Conservation (phyloP, 2,888 invertebrate species). For the Eilema griseolum region DNA sequence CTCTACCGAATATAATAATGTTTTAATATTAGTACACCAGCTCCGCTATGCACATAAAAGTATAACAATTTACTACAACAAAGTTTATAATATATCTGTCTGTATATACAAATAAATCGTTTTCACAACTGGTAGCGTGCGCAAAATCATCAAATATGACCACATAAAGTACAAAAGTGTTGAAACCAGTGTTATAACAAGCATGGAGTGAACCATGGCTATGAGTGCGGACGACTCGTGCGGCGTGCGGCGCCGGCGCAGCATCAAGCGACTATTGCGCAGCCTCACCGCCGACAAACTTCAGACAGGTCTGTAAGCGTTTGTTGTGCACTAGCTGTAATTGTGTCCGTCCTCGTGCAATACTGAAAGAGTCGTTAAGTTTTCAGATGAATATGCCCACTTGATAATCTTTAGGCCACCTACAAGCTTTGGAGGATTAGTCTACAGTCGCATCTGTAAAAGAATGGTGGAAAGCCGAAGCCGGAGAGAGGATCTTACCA, state of each 20-base stretch:
- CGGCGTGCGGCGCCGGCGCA: conserved; percentile 81
- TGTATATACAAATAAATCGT: conserved; percentile 1
- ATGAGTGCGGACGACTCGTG: conserved; percentile 75
- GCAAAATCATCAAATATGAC: conserved; percentile 17
- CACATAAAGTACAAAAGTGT: conserved; percentile 29
- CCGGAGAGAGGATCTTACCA: no score
- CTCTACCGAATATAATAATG: not conserved
- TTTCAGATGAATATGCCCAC: not conserved
- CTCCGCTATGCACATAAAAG: not conserved
- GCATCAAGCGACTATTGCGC: conserved; percentile 82
- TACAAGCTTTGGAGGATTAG: no score
- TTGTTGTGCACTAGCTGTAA: not conserved
- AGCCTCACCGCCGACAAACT: conserved; percentile 83
- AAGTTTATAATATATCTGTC: not conserved
- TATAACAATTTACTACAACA: not conserved
- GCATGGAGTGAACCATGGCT: conserved; percentile 32
- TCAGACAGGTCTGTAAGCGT: conserved; percentile 70
- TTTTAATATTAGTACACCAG: not conserved
- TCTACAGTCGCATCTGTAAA: no score
- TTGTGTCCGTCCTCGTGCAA: not conserved
- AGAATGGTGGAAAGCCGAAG: no score
- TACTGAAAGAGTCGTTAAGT: not conserved
- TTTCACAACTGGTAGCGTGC: not conserved
- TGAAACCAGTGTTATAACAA: conserved; percentile 24
- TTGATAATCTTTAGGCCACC: not conserved